Percentiles rank a stretch among this genome's conserved stretches.
phyloP scores from a whole-genome alignment of 1,140 invertebrate genomes.

The Drosophila auraria region DNA sequence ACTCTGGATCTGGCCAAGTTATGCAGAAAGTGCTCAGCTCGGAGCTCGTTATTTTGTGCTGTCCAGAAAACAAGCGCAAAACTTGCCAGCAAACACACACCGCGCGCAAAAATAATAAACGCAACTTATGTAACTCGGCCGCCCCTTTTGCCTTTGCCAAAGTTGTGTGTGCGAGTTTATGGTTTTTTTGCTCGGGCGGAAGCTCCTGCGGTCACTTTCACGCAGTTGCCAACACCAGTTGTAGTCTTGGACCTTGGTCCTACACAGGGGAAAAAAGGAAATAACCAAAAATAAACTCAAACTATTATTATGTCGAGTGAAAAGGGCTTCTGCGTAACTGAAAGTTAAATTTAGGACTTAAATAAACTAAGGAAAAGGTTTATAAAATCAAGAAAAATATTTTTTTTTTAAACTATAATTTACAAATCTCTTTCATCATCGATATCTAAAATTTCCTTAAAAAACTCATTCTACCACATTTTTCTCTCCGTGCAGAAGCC shows the following conservation, averaged over 20 bases:
- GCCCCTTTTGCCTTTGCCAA: constrained; percentile 37
- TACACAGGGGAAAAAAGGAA: not conserved
- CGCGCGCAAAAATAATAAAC: constrained; percentile 70
- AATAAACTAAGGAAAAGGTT: too few species aligned
- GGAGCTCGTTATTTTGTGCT: constrained; percentile 77
- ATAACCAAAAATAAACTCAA: not conserved
- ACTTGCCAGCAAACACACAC: constrained; percentile 56
- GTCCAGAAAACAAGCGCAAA: constrained; percentile 76
- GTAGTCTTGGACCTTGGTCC: not conserved
- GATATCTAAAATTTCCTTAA: too few species aligned
- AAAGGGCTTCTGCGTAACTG: not conserved
- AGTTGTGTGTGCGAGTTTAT: constrained; percentile 72
- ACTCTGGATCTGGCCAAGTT: constrained; percentile 46
- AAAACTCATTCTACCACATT: not conserved
- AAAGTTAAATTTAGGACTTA: not conserved
- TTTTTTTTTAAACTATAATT: too few species aligned
- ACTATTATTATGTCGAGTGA: not conserved
- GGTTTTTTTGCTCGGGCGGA: constrained; percentile 62
- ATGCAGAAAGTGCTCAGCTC: constrained; percentile 76
- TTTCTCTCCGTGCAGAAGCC: constrained; percentile 27
- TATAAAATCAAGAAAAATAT: not conserved
- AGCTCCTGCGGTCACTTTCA: constrained; percentile 80
- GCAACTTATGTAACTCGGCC: constrained; percentile 78
- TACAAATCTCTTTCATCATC: too few species aligned
- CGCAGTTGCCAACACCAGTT: constrained; percentile 70